Evolutionary conservation across 2,888 invertebrate species (phyloP).

Genomic region (Tromatobia lineatoria): DNA sequence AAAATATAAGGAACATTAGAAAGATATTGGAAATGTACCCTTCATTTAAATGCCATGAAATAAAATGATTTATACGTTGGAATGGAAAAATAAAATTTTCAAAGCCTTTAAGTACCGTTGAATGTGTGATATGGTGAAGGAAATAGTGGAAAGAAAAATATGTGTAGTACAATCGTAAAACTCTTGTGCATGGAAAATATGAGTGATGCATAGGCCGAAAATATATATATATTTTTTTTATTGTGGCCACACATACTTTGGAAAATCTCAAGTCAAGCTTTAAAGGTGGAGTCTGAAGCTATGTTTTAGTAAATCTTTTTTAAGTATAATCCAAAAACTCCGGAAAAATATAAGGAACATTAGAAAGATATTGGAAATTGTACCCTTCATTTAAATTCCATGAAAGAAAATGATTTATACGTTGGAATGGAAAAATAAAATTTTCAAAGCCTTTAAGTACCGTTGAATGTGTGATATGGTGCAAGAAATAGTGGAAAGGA

Average conservation of each 20-base stretch:
- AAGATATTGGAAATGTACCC: too few species aligned
- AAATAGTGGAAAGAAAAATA: background rate
- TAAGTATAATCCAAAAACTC: too few species aligned
- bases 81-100: too few species aligned
- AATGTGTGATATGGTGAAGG: background rate
- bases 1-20: too few species aligned
- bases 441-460: background rate
- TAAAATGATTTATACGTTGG: too few species aligned
- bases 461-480: background rate
- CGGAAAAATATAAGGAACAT: too few species aligned
- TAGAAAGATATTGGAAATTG: too few species aligned
- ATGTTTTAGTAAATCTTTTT: background rate
- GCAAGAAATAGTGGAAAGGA: background rate
- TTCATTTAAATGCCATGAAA: too few species aligned
- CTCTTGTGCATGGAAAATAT: background rate
- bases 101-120: background rate
- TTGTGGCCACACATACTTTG: background rate
- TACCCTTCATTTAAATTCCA: too few species aligned
- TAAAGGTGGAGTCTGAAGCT: background rate
- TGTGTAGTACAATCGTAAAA: background rate
- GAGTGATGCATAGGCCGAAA: background rate
- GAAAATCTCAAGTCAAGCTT: background rate
- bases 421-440: too few species aligned
- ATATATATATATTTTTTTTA: background rate
- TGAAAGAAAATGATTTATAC: too few species aligned